Evolutionary conservation across 2,113 vertebrate species (phyloP).

Genomic region (Alectura lathami): DNA sequence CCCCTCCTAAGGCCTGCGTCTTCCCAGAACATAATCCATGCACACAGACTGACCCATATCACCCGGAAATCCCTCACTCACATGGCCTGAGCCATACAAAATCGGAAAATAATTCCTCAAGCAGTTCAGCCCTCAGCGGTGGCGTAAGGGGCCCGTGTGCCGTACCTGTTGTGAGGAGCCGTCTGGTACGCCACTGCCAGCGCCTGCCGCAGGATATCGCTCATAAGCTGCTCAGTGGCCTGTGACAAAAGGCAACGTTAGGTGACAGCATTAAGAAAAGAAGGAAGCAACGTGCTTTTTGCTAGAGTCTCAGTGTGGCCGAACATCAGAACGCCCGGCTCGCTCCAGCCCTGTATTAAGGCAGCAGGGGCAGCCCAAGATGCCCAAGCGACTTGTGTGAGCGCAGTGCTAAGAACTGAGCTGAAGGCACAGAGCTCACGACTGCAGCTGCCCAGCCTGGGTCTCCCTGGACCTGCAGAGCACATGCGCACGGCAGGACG

Average conservation of each 20-base stretch:
- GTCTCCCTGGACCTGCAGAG: background rate
- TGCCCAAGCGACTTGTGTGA: background rate
- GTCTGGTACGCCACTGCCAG: slow-evolving; percentile 87
- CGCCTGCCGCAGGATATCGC: slow-evolving; percentile 90
- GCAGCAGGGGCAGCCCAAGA: background rate
- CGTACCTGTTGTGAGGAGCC: slow-evolving; percentile 91
- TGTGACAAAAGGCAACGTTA: slow-evolving; percentile 52
- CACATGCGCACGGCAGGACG: background rate
- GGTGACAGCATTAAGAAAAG: background rate
- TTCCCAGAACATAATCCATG: background rate
- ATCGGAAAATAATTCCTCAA: background rate
- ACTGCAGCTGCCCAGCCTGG: background rate
- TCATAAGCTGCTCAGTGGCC: slow-evolving; percentile 94
- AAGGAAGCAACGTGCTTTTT: background rate
- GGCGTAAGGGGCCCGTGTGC: background rate
- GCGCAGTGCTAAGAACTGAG: background rate
- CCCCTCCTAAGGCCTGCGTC: background rate
- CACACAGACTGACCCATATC: background rate
- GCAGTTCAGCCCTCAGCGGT: background rate
- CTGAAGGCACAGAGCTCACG: background rate
- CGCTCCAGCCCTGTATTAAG: background rate
- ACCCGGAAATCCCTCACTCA: background rate
- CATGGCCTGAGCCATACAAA: background rate
- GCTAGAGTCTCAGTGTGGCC: background rate
- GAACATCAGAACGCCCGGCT: background rate